A percentile compares a stretch with the other conserved stretches of the same genome.
These are phyloP conservation scores for Engraulis encrasicolus DNA, from an alignment of 2,113 vertebrate genomes.

Conservation along the genomic window DNA sequence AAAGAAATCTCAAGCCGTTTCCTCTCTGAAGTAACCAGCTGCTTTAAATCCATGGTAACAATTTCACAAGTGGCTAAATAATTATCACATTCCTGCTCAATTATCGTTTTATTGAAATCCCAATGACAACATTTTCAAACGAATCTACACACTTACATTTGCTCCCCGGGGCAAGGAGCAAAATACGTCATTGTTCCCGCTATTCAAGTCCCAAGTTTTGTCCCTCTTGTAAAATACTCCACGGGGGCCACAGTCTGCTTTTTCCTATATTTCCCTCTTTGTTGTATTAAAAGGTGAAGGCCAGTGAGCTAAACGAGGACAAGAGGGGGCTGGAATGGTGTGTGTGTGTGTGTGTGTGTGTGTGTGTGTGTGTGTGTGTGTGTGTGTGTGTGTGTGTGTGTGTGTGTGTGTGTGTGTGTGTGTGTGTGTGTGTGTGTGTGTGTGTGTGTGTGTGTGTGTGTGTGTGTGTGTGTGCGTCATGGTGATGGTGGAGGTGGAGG, in stretches of 20 bases:
- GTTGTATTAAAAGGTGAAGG: slow-evolving; percentile 32
- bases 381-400: too few species aligned
- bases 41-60: not conserved
- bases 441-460: too few species aligned
- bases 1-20: not conserved
- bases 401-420: too few species aligned
- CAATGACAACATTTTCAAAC: slow-evolving; percentile 3
- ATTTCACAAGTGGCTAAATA: not conserved
- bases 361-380: too few species aligned
- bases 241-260: slow-evolving; percentile 7
- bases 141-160: not conserved
- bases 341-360: too few species aligned
- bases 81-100: slow-evolving; percentile 15
- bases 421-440: too few species aligned
- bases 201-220: slow-evolving; percentile 3
- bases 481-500: not conserved
- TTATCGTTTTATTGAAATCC: not conserved
- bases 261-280: slow-evolving; percentile 28
- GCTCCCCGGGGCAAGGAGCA: not conserved
- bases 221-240: slow-evolving; percentile 4
- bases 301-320: slow-evolving; percentile 30
- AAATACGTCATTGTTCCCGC: slow-evolving; percentile 7
- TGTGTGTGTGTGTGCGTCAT: too few species aligned
- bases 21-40: not conserved
- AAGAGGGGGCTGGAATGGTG: slow-evolving; percentile 40